Conservation (phyloP, 2,888 invertebrate genomes). For the Nemapogon koenigi region DNA sequence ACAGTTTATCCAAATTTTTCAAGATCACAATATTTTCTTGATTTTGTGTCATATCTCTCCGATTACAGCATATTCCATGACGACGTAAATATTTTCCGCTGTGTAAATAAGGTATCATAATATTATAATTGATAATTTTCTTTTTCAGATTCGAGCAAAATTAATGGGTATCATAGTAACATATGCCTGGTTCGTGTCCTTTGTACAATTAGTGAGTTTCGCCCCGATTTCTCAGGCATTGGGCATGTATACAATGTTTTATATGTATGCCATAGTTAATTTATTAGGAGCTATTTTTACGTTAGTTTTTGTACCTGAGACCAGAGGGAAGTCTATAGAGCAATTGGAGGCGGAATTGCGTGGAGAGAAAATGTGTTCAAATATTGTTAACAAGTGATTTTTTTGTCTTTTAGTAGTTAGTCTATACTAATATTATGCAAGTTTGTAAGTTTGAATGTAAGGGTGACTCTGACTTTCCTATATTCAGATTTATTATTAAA, state of each 20-base stretch:
- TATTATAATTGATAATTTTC: conserved; percentile 2
- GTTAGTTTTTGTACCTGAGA: conserved; percentile 39
- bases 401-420: too few relatives aligned
- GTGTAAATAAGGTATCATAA: too few relatives aligned
- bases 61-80: too few relatives aligned
- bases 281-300: conserved; percentile 28
- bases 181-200: conserved; percentile 37
- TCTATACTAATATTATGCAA: too few relatives aligned
- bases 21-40: too few relatives aligned
- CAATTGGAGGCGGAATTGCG: conserved; percentile 26
- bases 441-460: too few relatives aligned
- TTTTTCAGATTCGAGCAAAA: conserved; percentile 37
- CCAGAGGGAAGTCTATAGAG: conserved; percentile 39
- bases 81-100: too few relatives aligned
- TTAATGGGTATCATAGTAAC: conserved; percentile 34
- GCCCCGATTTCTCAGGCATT: conserved; percentile 18
- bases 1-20: too few relatives aligned
- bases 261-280: conserved; percentile 33
- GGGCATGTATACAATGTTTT: conserved; percentile 36
- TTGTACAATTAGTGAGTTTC: conserved; percentile 24
- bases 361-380: not conserved
- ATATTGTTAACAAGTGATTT: too few relatives aligned
- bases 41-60: too few relatives aligned
- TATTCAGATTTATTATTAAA: too few relatives aligned
- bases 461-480: too few relatives aligned